These are phyloP conservation scores for Chouioia cunea DNA, from an alignment of 2,888 invertebrate species.

Conservation along the genomic window DNA sequence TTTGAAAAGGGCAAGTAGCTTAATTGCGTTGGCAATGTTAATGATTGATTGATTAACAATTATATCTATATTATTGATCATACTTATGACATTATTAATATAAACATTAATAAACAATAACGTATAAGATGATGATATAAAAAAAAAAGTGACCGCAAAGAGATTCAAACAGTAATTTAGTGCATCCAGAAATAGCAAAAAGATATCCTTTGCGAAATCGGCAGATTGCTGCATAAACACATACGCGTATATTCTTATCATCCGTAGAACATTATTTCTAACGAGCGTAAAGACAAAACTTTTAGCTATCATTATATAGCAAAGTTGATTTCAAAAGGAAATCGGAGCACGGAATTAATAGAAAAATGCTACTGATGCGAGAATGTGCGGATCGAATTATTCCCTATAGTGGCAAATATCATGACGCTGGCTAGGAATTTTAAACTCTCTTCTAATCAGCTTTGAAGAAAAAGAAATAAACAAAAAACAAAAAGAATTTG, in stretches of 20 bases:
- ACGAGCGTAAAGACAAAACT: slow-evolving; percentile 34
- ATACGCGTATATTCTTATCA: slow-evolving; percentile 59
- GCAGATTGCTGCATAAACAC: slow-evolving; percentile 62
- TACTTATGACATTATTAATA: slow-evolving; percentile 36
- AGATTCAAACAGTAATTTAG: slow-evolving; percentile 47
- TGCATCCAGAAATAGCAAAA: slow-evolving; percentile 54
- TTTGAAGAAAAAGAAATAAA: too few relatives aligned
- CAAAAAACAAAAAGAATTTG: background rate
- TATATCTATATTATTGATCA: slow-evolving; percentile 32
- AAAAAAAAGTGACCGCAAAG: slow-evolving; percentile 22
- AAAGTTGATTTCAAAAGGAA: too few relatives aligned
- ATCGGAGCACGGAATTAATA: slow-evolving; percentile 34
- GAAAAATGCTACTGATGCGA: slow-evolving; percentile 46
- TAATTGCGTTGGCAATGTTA: slow-evolving; percentile 25
- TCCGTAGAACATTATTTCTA: slow-evolving; percentile 57
- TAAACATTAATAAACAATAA: slow-evolving; percentile 36
- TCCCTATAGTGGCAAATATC: slow-evolving; percentile 18
- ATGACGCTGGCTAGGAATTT: background rate
- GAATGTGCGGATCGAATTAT: slow-evolving; percentile 22
- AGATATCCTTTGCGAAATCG: slow-evolving; percentile 63
- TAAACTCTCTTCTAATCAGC: too few relatives aligned
- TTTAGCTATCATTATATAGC: slow-evolving; percentile 20
- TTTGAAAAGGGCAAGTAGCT: slow-evolving; percentile 17
- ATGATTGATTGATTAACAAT: slow-evolving; percentile 28
- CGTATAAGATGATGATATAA: slow-evolving; percentile 24